Base-by-base conservation (phyloP, 2,113 vertebrate genomes). In the Anolis sagrei region DNA sequence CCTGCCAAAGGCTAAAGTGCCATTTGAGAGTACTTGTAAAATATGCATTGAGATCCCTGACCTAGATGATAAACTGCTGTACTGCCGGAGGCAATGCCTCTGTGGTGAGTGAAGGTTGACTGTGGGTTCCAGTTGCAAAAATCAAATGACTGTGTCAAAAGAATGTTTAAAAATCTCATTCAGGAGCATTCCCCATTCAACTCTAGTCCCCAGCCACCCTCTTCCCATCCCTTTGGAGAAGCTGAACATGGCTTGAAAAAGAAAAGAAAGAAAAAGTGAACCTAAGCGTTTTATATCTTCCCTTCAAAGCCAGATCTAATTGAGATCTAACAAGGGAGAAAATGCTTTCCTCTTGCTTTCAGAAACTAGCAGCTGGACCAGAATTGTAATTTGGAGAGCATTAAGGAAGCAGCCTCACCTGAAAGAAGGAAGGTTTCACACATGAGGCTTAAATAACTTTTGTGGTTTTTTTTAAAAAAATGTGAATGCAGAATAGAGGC, bases 71-170 rank as follows among this genome's bases (percentile, higher is more conserved):
- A 87, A 93, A 79, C 69, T 87, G 86, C 90, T 93, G 93, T 92
- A 94, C 58, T 83, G 91, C 94, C 91, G 18, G 5, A 89, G 92
- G 93, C 92, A 1, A 25, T 85, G 90, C 92, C 90, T 95, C 91
- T 93, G 88, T 93, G 86, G n/a, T 0, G 39, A 91, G 87, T 90
- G 89, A 90, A 75, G 79, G 62, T 86, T 68, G 75, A 29, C 8
- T 1, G 76, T 74, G 5, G 83, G 83, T 87, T 89, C 86, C 86
- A 0, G 25, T 83, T 89, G 86, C 82, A 89, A 61, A 86, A 93
- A 94, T 93, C 90, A 93, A 92, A 93, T 70, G 84, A 79, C 76
- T 1, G 58, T 2, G 51, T 86, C 81, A 89, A 61, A 94, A 78
- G 88, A 81, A 90, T 75, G 78, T 75, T 86, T 29, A 34, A 72